Evolutionary conservation across 2,797 vertebrate genomes (phyloP).

Genomic region (Poliocrania exsul): DNA sequence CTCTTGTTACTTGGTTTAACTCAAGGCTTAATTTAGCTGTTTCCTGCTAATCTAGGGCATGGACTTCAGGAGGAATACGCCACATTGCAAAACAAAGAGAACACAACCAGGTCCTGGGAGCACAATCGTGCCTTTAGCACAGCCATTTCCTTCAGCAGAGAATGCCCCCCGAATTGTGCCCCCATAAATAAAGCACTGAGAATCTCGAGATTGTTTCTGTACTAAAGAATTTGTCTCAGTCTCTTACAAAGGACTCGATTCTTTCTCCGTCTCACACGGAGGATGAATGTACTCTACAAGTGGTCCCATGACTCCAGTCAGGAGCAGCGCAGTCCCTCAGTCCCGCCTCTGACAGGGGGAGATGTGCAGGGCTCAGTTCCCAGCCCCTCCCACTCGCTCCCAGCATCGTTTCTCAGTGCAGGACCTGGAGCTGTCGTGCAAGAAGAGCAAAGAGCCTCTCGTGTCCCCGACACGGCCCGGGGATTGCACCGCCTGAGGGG

Average conservation of each 20-base stretch:
- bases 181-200: not conserved
- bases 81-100: not conserved
- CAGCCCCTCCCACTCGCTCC: accelerated
- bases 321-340: not conserved
- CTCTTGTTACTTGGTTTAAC: not conserved
- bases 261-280: not conserved
- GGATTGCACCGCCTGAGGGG: not conserved
- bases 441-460: not conserved
- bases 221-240: not conserved
- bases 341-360: not conserved
- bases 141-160: not conserved
- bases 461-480: not conserved
- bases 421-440: not conserved
- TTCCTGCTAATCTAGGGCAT: not conserved
- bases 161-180: not conserved
- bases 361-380: not conserved
- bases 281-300: not conserved
- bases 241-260: not conserved
- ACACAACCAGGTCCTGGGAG: not conserved
- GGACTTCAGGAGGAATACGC: not conserved
- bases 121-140: not conserved
- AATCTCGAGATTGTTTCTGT: not conserved
- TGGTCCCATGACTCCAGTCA: not conserved
- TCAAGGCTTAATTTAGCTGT: not conserved
- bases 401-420: not conserved